These are phyloP conservation scores for Euthynnus affinis DNA, from an alignment of 2,797 vertebrate genomes.

Conservation along the genomic window DNA sequence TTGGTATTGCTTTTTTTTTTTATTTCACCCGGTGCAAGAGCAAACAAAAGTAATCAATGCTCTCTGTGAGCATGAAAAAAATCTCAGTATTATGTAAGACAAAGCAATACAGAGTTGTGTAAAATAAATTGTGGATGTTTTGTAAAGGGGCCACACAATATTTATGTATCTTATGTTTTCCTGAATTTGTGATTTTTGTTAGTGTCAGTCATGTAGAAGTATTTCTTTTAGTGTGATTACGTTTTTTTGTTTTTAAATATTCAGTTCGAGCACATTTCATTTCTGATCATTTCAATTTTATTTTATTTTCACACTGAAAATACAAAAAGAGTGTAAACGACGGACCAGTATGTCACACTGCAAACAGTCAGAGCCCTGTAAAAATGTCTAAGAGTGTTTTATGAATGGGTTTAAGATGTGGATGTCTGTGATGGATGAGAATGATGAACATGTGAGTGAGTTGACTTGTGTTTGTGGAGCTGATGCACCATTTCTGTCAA, in stretches of 20 bases:
- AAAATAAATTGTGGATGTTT: slow-evolving; percentile 74
- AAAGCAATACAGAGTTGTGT: slow-evolving; percentile 84
- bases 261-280: slow-evolving; percentile 65
- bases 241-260: slow-evolving; percentile 39
- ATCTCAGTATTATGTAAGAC: slow-evolving; percentile 87
- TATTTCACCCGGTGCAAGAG: slow-evolving; percentile 35
- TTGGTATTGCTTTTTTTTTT: slow-evolving; percentile 60
- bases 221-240: slow-evolving; percentile 56
- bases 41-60: slow-evolving; percentile 59
- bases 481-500: slow-evolving; percentile 66
- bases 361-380: slow-evolving; percentile 57
- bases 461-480: slow-evolving; percentile 68
- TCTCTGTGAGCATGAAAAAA: slow-evolving; percentile 61
- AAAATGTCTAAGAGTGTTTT: slow-evolving; percentile 58
- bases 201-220: slow-evolving; percentile 37
- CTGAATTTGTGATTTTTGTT: slow-evolving; percentile 58
- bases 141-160: slow-evolving; percentile 76
- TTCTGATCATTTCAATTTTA: slow-evolving; percentile 61
- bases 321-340: slow-evolving; percentile 48
- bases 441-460: slow-evolving; percentile 56
- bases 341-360: slow-evolving; percentile 59
- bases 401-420: slow-evolving; percentile 44
- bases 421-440: slow-evolving; percentile 51
- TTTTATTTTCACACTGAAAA: slow-evolving; percentile 19
- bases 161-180: slow-evolving; percentile 69